Base-by-base conservation (phyloP, 2,888 invertebrate genomes). In the Odontocolon sp. region DNA sequence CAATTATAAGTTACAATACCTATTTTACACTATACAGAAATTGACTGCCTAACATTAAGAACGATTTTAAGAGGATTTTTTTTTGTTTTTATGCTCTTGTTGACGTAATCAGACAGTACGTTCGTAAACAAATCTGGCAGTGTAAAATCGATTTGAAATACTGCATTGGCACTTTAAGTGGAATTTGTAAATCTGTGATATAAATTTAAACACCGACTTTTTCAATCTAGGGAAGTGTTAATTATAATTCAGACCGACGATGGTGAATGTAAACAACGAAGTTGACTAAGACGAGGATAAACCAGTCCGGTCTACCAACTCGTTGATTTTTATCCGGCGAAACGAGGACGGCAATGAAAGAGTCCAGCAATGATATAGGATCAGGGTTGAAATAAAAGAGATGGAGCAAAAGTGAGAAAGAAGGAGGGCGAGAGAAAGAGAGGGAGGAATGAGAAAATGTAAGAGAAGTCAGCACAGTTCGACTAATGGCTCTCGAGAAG, bases 401-500 rank as follows among this genome's bases (percentile, higher is more conserved):
- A 18, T 21, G 42, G 31, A 68, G 36, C 18, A 23, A 14, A 50
- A 50, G 16, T 16, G 9, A n/a, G 63, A 21, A 45, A 56, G 54
- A 69, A 70, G 14, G 50, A 59, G 78, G 70, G 42, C 57, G 68
- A 61, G 54, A 74, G 78, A 66, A 45, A 21, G 68, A 21, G 54
- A 74, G 31, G 79, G 75, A 64, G 59, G 42, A 72, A 61, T 56
- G 72, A 76, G 73, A 66, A 77, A 70, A 78, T 73, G 77, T 67
- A 74, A 77, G 73, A 42, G 59, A 76, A 68, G 66, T 77, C 66
- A 57, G 38, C 14, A 50, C 45, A 72, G 68, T 61, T 71, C 78
- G 77, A 75, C 78, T 83, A 83, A 84, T 83, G 82, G 84, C 79
- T 80, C 82, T 80, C 81, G 79, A 73, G 79, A 79, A 81, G 85